phyloP scores from a whole-genome alignment of 2,888 invertebrate species.

The Philonicus albiceps region DNA sequence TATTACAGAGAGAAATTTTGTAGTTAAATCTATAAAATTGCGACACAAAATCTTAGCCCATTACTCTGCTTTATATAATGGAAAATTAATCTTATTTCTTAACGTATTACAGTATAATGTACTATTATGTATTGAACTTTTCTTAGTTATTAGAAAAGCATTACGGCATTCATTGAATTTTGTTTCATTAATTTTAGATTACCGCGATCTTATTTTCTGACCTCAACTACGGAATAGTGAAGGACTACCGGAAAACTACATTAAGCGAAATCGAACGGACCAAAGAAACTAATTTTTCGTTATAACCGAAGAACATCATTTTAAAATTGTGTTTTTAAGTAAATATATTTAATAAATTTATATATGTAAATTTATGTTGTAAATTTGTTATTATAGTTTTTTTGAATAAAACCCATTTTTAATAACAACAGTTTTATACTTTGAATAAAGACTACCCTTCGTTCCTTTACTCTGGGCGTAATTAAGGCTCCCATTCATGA shows the following conservation, averaged over 20 bases:
- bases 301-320: too few species aligned
- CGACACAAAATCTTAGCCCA: background rate
- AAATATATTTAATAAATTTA: background rate
- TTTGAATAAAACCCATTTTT: background rate
- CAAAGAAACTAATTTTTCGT: too few species aligned
- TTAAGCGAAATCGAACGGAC: too few species aligned
- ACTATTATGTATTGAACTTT: background rate
- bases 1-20: background rate
- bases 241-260: too few species aligned
- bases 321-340: too few species aligned
- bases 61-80: too few species aligned
- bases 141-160: too few species aligned
- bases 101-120: background rate
- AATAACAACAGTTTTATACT: background rate
- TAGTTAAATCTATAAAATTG: background rate
- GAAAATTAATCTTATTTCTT: background rate
- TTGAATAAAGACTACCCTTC: background rate
- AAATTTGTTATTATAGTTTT: too few species aligned
- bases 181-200: too few species aligned
- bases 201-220: too few species aligned
- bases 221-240: too few species aligned
- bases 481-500: conserved; percentile 15
- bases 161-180: too few species aligned
- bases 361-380: background rate
- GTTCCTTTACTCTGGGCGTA: background rate